A percentile compares a stretch with the other conserved stretches of the same genome.
Evolutionary conservation across 2,888 invertebrate species (phyloP).

Genomic region (Chamaedrilus cognettii): DNA sequence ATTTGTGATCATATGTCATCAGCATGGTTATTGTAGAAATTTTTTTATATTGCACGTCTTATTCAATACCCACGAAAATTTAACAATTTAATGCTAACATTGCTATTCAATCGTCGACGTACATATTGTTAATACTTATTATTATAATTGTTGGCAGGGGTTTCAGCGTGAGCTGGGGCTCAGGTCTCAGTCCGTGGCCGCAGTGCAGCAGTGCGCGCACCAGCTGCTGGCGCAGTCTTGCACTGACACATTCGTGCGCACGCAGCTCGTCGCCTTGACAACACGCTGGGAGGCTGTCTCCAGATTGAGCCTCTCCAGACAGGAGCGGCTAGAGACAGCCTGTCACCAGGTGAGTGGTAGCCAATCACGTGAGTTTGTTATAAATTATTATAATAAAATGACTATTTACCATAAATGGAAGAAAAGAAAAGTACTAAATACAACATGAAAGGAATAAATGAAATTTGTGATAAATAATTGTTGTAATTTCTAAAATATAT

Average conservation of each 20-base stretch:
- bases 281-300: slow-evolving; percentile 82
- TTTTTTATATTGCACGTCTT: too few relatives aligned
- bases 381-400: too few relatives aligned
- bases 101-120: not conserved
- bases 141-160: slow-evolving; percentile 61
- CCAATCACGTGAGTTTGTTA: too few relatives aligned
- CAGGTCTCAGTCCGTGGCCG: slow-evolving; percentile 75
- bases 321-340: slow-evolving; percentile 78
- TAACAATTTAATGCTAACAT: too few relatives aligned
- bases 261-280: slow-evolving; percentile 79
- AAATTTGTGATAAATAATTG: too few relatives aligned
- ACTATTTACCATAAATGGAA: too few relatives aligned
- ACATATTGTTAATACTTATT: not conserved
- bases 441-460: too few relatives aligned
- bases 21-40: too few relatives aligned
- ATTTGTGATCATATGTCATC: too few relatives aligned
- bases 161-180: slow-evolving; percentile 82
- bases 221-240: slow-evolving; percentile 78
- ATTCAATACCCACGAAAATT: too few relatives aligned
- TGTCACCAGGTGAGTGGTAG: slow-evolving; percentile 69
- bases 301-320: slow-evolving; percentile 74
- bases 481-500: too few relatives aligned
- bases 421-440: too few relatives aligned
- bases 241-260: slow-evolving; percentile 72
- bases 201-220: slow-evolving; percentile 86